Percentiles rank a stretch among this genome's conserved stretches.
These are phyloP conservation scores for Stenichneumon culpator DNA, from an alignment of 2,888 invertebrate species.

Conservation along the genomic window DNA sequence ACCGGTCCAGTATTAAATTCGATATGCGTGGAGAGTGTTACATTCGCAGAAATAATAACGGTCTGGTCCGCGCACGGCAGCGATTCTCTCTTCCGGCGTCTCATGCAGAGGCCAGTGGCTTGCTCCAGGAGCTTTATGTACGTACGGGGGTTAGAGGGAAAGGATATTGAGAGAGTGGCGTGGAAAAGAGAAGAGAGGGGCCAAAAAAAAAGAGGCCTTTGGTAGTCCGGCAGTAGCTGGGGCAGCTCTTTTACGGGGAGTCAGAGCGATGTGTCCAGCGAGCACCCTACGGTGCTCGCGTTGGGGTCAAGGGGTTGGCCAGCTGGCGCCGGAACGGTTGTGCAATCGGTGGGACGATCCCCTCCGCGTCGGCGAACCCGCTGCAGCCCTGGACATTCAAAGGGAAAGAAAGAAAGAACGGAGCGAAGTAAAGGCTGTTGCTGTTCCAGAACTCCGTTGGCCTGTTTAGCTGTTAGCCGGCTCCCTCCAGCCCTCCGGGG, in stretches of 20 bases:
- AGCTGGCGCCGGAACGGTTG: slow-evolving; percentile 84
- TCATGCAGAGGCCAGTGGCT: too few species aligned
- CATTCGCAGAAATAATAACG: slow-evolving; percentile 31
- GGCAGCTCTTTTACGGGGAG: slow-evolving; percentile 33
- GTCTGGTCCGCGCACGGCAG: slow-evolving; percentile 10
- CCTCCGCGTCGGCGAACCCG: slow-evolving; percentile 42
- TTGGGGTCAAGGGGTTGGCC: slow-evolving; percentile 84
- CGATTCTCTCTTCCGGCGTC: not conserved
- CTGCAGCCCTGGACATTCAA: slow-evolving; percentile 2
- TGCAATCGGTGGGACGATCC: slow-evolving; percentile 77
- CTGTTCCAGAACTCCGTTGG: slow-evolving; percentile 34
- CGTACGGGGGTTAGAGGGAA: not conserved
- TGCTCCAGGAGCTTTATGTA: not conserved
- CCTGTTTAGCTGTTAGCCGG: slow-evolving; percentile 33
- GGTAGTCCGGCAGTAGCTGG: not conserved
- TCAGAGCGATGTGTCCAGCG: slow-evolving; percentile 38
- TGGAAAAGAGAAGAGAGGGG: not conserved
- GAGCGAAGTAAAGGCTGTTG: slow-evolving; percentile 43
- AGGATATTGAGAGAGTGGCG: slow-evolving; percentile 14
- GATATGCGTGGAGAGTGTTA: slow-evolving; percentile 4
- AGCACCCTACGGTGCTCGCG: slow-evolving; percentile 40
- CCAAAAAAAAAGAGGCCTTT: slow-evolving; percentile 18
- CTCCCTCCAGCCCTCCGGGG: not conserved
- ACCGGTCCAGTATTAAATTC: slow-evolving; percentile 37
- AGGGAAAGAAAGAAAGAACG: slow-evolving; percentile 36